Percentiles rank a stretch among this genome's conserved stretches.
phyloP scores from a whole-genome alignment of 2,797 vertebrate genomes.

The Danio choprae region DNA sequence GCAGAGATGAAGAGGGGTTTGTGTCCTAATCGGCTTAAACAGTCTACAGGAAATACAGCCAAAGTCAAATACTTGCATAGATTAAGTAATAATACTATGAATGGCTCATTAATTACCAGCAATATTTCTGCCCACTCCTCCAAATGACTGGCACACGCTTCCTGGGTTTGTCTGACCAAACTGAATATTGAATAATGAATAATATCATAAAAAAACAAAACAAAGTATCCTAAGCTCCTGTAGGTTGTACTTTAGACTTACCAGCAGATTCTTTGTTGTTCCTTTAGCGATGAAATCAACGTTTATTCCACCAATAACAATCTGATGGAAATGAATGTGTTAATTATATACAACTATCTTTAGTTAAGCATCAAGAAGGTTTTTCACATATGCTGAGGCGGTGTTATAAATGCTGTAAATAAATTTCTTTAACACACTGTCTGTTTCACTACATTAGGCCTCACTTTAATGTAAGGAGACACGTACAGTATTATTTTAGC shows the following conservation, averaged over 20 bases:
- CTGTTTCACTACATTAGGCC: no score
- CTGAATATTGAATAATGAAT: constrained; percentile 68
- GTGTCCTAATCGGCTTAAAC: constrained; percentile 83
- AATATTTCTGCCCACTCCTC: constrained; percentile 90
- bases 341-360: background rate
- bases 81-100: background rate
- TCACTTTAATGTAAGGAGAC: no score
- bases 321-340: constrained; percentile 71
- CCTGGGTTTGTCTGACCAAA: constrained; percentile 87
- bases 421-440: no score
- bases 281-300: constrained; percentile 90
- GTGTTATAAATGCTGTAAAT: no score
- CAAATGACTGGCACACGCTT: constrained; percentile 85
- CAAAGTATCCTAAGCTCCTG: background rate
- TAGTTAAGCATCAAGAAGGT: no score
- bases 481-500: no score
- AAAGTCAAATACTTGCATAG: constrained; percentile 12
- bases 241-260: constrained; percentile 60
- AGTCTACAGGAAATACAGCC: constrained; percentile 73
- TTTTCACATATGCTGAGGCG: no score
- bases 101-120: constrained; percentile 77
- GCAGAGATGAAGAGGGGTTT: constrained; percentile 86
- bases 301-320: constrained; percentile 90
- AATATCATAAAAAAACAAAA: background rate
- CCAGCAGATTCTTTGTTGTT: constrained; percentile 76